Base-by-base conservation (phyloP, 1,140 invertebrate species). In the Trialeurodes vaporariorum region DNA sequence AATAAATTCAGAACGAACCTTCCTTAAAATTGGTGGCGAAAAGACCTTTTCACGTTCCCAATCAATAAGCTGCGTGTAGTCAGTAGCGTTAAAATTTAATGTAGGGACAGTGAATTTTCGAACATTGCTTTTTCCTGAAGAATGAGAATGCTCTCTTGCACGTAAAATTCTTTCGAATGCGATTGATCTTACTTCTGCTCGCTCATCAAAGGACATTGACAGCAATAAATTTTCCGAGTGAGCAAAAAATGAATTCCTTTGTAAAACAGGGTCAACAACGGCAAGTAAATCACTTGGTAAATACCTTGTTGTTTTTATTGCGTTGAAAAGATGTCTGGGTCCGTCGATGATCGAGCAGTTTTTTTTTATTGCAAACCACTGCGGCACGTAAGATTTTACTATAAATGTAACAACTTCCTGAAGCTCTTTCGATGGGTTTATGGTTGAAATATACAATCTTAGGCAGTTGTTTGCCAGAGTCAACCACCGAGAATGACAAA, bases 181-280 rank as follows among this genome's bases (percentile, higher is more conserved):
- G 21, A 76, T 65, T 64, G 75, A 71, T 66, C 71, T 17, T 60
- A 76, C 72, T 66, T 75, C 69, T 59, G 62, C 24, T 66, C 68
- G 27, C 1, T 71, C 65, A 67, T 78, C 76, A 27, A 59, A 25
- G 27, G 76, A 40, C 74, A 77, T 77, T 25, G 71, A 67, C 34
- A 78, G 64, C 65, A 78, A 66, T 58, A 77, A 9, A 68, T 77
- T 78, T 72, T 76, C 76, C 1, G 72, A 67, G 71, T 76, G 75
- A n/a, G 67, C 70, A 34, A 75, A 73, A 59, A 70, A 74, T 24
- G 61, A 66, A 60, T 75, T 75, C 58, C 70, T 23, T 69, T 71
- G 59, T 26, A 73, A 71, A 12, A 75, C 70, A 22, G 70, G 59
- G 67, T 75, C 65, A 23, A 74, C 69, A 24, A 76, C 27, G 1